Evolutionary conservation across 2,797 vertebrate species (phyloP), one percentile per base, ranked within the genome.

Genomic region (Acanthopagrus latus): DNA sequence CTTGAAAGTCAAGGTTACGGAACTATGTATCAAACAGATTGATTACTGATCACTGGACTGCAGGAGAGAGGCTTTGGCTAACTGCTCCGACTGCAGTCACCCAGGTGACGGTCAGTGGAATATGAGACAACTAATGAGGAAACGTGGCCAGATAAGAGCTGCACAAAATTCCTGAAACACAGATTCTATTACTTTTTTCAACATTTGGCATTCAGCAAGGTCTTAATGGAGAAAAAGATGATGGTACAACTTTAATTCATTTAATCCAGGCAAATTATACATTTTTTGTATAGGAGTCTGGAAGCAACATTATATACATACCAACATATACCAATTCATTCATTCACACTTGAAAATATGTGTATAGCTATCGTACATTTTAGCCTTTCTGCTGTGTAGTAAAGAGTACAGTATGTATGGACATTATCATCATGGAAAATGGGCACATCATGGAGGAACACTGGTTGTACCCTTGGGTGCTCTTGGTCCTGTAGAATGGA

Each of bases 1-100:
- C 92, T 93, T 94, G 90, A 95, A 95, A 95, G 95, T 92, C 94
- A 95, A 94, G 89, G 94, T 96, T 96, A 94, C 94, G 91, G 94
- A 95, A 95, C 94, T 89, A 92, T 93, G 93, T 92, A 94, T 94
- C 91, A 91, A 93, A 93, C 80, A 91, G 92, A 95, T 91, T 94
- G 95, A 96, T 95, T 94, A 95, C 90, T 93, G 91, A 94, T 94
- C 92, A 92, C 78, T 74, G 60, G 66, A 81, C 76, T 85, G 85
- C 58, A 69, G 89, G 79, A 86, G 84, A 82, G 74, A 81, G 57
- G 69, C 80, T 84, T 64, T 79, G 78, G 81, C 74, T 84, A 81
- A 86, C 76, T 51, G 50, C 68, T 86, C 67, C 5, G 23, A 63
- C 83, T 84, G 51, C 66, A 74, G 51, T 80, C 65, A 80, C 64